Evolutionary conservation across 2,888 invertebrate species (phyloP).

Genomic region (Melikaiella ostensackeni): DNA sequence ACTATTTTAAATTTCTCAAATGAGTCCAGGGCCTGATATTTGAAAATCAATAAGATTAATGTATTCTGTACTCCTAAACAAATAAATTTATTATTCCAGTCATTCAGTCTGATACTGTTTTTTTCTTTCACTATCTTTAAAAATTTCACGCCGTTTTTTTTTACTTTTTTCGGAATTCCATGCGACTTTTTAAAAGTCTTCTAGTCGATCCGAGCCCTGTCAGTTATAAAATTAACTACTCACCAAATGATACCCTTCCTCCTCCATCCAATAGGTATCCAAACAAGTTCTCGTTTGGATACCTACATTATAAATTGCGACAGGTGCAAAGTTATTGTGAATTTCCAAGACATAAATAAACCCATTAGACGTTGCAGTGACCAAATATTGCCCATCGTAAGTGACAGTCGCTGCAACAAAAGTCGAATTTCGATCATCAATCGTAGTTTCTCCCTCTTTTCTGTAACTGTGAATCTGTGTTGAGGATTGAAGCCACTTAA

Average conservation of each 20-base stretch:
- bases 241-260: slow-evolving; percentile 67
- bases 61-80: too few relatives aligned
- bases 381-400: slow-evolving; percentile 75
- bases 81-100: too few relatives aligned
- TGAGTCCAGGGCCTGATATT: too few relatives aligned
- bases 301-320: slow-evolving; percentile 69
- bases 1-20: too few relatives aligned
- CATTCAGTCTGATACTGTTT: too few relatives aligned
- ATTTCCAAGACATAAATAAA: slow-evolving; percentile 76
- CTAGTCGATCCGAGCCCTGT: too few relatives aligned
- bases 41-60: too few relatives aligned
- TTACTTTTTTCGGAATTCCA: too few relatives aligned
- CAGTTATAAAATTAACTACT: slow-evolving; percentile 33
- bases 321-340: slow-evolving; percentile 59
- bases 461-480: slow-evolving; percentile 61
- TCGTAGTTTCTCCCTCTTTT: slow-evolving; percentile 57
- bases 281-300: slow-evolving; percentile 57
- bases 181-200: too few relatives aligned
- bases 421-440: slow-evolving; percentile 59
- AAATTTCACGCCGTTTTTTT: too few relatives aligned
- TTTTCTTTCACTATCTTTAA: too few relatives aligned
- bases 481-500: slow-evolving; percentile 61
- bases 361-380: slow-evolving; percentile 75
- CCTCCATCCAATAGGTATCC: slow-evolving; percentile 68
- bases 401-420: slow-evolving; percentile 75